These are phyloP conservation scores for Orthosia cruda DNA, from an alignment of 2,888 invertebrate genomes.

Conservation along the genomic window DNA sequence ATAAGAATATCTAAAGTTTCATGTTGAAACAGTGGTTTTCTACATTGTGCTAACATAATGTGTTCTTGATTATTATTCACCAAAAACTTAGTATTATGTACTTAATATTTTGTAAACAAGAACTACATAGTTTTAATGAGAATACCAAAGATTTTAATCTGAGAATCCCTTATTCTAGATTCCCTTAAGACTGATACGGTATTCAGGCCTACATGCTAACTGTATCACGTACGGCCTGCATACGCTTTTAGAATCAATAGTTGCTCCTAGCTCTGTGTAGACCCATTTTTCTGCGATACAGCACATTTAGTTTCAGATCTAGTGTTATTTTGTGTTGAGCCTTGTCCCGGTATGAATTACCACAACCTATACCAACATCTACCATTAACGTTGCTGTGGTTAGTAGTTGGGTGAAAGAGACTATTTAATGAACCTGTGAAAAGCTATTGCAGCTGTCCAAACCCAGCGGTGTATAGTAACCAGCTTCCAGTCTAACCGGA, in stretches of 20 bases:
- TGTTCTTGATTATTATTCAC: conserved; percentile 13
- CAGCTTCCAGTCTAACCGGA: no score
- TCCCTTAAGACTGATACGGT: background rate
- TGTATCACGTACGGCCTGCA: background rate
- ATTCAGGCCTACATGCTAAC: background rate
- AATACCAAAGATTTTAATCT: conserved; percentile 2
- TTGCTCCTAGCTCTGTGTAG: background rate
- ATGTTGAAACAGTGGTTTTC: background rate
- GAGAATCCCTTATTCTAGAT: background rate
- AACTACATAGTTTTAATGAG: background rate
- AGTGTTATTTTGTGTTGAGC: no score
- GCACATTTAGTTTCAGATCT: background rate
- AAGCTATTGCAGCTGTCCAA: no score
- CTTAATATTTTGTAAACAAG: background rate
- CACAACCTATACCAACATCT: no score
- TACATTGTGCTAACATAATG: background rate
- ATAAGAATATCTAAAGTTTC: background rate
- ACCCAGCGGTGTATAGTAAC: no score
- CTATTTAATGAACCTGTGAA: no score
- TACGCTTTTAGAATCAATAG: background rate
- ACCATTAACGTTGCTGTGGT: no score
- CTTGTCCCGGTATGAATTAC: no score
- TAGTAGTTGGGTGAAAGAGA: no score
- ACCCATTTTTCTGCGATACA: background rate
- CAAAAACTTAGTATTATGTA: background rate